Conservation (phyloP, 2,113 vertebrate species). For the Hydrolagus affinis region DNA sequence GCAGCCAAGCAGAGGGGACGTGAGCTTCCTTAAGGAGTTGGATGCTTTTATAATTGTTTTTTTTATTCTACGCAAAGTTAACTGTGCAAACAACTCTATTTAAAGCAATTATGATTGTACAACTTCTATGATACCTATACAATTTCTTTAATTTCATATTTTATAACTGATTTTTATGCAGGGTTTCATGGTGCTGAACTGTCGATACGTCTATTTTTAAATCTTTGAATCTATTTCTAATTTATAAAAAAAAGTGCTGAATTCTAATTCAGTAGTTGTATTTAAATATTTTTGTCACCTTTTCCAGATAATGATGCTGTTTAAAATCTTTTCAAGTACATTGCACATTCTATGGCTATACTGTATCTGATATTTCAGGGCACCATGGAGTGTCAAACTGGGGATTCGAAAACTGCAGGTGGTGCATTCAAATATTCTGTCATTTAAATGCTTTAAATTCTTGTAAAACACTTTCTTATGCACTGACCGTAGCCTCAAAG, state of each 20-base stretch:
- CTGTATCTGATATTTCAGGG: neutral
- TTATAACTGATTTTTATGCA: constrained; percentile 28
- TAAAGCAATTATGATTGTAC: constrained; percentile 24
- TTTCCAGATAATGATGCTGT: neutral
- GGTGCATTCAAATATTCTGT: neutral
- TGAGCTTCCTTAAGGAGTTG: neutral
- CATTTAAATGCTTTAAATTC: constrained; percentile 3
- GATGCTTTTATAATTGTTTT: constrained; percentile 12
- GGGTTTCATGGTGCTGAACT: neutral
- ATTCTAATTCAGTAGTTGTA: constrained; percentile 14
- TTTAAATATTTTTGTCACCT: constrained; percentile 14
- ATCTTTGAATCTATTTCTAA: constrained; percentile 18
- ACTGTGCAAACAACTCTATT: neutral
- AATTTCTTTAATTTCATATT: constrained; percentile 22
- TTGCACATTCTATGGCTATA: neutral
- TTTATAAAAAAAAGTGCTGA: constrained; percentile 19
- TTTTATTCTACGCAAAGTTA: constrained; percentile 11
- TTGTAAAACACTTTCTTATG: neutral
- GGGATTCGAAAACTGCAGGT: too few species aligned
- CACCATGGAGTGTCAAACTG: too few species aligned
- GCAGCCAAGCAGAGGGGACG: constrained; percentile 1
- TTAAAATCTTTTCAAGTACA: neutral
- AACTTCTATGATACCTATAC: constrained; percentile 6
- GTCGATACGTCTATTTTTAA: neutral
- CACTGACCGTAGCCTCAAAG: too few species aligned